phyloP scores from a whole-genome alignment of 2,888 invertebrate genomes.

The Drosophila gaucha region DNA sequence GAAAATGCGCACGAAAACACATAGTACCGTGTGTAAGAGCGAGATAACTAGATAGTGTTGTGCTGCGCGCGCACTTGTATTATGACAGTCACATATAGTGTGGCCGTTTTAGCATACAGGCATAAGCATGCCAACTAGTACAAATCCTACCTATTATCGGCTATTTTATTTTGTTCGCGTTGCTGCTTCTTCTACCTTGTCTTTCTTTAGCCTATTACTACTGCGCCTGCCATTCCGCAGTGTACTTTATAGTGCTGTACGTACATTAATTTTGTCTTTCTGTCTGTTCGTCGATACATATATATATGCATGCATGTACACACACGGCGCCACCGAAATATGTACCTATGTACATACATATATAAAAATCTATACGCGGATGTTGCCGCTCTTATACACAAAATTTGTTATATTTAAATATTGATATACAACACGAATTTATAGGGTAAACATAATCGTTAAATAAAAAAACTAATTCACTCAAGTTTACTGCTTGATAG shows the following conservation, averaged over 20 bases:
- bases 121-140: constrained; percentile 59
- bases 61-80: constrained; percentile 45
- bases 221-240: constrained; percentile 69
- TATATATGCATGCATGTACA: constrained; percentile 64
- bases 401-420: constrained; percentile 33
- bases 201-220: constrained; percentile 74
- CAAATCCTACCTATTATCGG: constrained; percentile 69
- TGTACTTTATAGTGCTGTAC: constrained; percentile 73
- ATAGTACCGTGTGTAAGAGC: constrained; percentile 46
- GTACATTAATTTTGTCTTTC: constrained; percentile 65
- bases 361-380: constrained; percentile 70
- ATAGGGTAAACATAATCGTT: constrained; percentile 12
- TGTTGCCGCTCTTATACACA: constrained; percentile 73
- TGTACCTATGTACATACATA: constrained; percentile 49
- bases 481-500: not conserved
- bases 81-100: constrained; percentile 52
- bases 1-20: constrained; percentile 61
- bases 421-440: constrained; percentile 5
- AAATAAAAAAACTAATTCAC: constrained; percentile 10
- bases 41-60: constrained; percentile 40
- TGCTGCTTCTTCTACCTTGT: constrained; percentile 66
- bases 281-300: constrained; percentile 65
- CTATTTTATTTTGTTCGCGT: constrained; percentile 74
- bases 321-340: constrained; percentile 61
- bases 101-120: constrained; percentile 50